Evolutionary conservation across 2,888 invertebrate species (phyloP), one percentile per base, ranked within the genome.

Genomic region (Brachypalpus laphriformis): DNA sequence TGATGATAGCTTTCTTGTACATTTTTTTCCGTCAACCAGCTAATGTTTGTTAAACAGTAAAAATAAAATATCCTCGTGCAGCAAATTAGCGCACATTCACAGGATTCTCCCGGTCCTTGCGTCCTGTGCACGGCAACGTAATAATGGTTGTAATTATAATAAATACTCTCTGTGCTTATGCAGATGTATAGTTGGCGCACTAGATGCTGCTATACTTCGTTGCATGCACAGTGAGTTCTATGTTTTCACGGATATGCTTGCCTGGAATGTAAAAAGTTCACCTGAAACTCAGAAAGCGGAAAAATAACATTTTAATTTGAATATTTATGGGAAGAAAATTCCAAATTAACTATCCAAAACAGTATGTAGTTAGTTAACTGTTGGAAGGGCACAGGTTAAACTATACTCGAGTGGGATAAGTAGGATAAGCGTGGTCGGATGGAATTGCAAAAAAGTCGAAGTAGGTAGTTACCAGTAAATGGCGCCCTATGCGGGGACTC

Each of bases 251-350:
- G 71, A 59, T 63, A 34, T 31, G 66, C 37, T 25, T 28, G 45
- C 45, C 3, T 57, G 31, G 34, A 47, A 49, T n/a, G 11, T n/a
- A n/a, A 57, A 49, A 65, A 8, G n/a, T 20, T 31, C 65, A n/a
- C 25, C 51, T 20, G n/a, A 56, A 77, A 77, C 37, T 78, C 37
- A 63, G 47, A 31, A 31, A 72, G 71, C 57, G 49, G 37, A 72
- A 65, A 71, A 80, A 78, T 78, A 71, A 56, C 77, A 71, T 57
- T 71, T 63, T 65, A 71, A 78, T 78, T 78, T 78, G 20, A 65
- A 78, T 65, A 71, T 78, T 63, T 78, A 66, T 65, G 63, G 9
- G 37, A 54, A 40, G 34, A 28, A 70, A 71, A 65, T 65, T 57
- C 40, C 20, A 78, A 57, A 57, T 57, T 78, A 63, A 78, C 65